Percentiles rank a stretch among this genome's conserved stretches.
Conservation (phyloP, 2,888 invertebrate species). For the Lepidochrysops patricia region DNA sequence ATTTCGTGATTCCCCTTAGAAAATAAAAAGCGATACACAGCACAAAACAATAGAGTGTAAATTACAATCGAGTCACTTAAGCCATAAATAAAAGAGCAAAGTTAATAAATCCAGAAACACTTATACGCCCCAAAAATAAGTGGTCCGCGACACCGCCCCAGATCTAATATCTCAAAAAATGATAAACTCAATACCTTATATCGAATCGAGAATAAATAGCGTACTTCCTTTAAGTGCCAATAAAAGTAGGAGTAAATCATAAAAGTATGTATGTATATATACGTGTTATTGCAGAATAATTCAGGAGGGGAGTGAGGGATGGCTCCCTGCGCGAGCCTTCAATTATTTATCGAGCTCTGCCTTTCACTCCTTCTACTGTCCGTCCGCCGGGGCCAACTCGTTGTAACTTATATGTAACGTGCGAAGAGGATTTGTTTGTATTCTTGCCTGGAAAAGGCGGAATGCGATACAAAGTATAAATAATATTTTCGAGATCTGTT, state of each 20-base stretch:
- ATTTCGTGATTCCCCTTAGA: not conserved
- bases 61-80: slow-evolving; percentile 1
- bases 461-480: too few relatives aligned
- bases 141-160: slow-evolving; percentile 54
- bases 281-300: slow-evolving; percentile 74
- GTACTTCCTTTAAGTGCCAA: slow-evolving; percentile 74
- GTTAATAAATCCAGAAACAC: slow-evolving; percentile 15
- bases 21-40: not conserved
- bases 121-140: slow-evolving; percentile 36
- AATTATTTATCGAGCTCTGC: slow-evolving; percentile 75
- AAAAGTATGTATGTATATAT: slow-evolving; percentile 74
- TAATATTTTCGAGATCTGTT: too few relatives aligned
- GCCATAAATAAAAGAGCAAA: slow-evolving; percentile 6
- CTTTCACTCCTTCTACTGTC: slow-evolving; percentile 64
- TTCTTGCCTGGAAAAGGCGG: not conserved
- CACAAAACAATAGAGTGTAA: not conserved
- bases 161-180: slow-evolving; percentile 61
- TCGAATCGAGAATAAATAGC: slow-evolving; percentile 72
- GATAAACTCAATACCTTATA: slow-evolving; percentile 69
- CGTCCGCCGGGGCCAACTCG: slow-evolving; percentile 26
- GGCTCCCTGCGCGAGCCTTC: slow-evolving; percentile 66
- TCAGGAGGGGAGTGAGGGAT: slow-evolving; percentile 70
- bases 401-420: slow-evolving; percentile 1
- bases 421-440: not conserved
- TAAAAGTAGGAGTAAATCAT: slow-evolving; percentile 75